phyloP scores from a whole-genome alignment of 2,113 vertebrate species.

The Paratilapia polleni region DNA sequence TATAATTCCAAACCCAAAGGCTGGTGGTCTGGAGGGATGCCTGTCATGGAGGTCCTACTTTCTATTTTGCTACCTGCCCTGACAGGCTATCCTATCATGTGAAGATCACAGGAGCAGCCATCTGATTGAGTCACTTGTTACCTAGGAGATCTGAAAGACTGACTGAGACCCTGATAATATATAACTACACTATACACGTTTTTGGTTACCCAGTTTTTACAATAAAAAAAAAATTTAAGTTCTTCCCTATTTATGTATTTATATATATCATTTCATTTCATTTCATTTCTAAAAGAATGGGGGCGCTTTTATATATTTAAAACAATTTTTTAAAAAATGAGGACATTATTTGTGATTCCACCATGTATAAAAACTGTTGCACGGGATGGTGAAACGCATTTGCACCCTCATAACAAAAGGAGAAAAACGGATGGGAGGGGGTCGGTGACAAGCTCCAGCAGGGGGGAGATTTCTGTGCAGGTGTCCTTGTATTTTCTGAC shows the following conservation, averaged over 20 bases:
- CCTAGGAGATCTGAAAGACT: constrained; percentile 40
- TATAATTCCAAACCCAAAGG: background rate
- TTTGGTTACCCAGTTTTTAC: background rate
- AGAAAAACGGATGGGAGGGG: constrained; percentile 16
- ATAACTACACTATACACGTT: background rate
- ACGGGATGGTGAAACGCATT: constrained; percentile 24
- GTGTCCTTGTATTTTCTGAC: constrained; percentile 68
- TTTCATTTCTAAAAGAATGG: background rate
- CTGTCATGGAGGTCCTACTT: background rate
- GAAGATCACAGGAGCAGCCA: constrained; percentile 4
- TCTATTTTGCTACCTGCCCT: background rate
- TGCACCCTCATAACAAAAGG: constrained; percentile 46
- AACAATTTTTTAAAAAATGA: background rate
- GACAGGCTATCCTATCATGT: constrained; percentile 3
- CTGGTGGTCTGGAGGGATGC: background rate
- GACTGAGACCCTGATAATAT: background rate
- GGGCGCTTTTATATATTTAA: too few species aligned
- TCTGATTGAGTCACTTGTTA: constrained; percentile 51
- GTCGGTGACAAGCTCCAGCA: constrained; percentile 47
- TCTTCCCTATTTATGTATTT: too few species aligned
- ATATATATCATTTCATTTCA: background rate
- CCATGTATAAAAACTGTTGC: constrained; percentile 7
- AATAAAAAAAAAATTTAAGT: background rate
- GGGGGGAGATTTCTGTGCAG: constrained; percentile 61
- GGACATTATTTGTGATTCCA: background rate